Conservation (phyloP, 2,888 invertebrate genomes). For the Tricholauxania praeusta region DNA sequence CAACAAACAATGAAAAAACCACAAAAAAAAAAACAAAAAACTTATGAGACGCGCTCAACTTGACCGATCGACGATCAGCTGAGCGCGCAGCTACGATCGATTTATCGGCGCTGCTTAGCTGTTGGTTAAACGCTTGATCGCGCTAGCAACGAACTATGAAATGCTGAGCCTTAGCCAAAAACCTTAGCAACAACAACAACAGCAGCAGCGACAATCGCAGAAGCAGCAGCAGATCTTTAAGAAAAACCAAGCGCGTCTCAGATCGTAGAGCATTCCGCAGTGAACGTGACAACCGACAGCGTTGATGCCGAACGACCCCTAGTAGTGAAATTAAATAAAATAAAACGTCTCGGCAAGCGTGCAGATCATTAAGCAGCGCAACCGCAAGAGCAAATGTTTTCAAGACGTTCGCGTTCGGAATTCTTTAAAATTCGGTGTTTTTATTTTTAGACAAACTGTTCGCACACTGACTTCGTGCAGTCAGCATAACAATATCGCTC, state of each 20-base stretch:
- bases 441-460: slow-evolving; percentile 61
- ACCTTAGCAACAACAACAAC: slow-evolving; percentile 21
- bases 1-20: not conserved
- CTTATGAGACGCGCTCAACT: not conserved
- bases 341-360: slow-evolving; percentile 20
- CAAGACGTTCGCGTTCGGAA: slow-evolving; percentile 38
- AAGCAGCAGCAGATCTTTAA: slow-evolving; percentile 43
- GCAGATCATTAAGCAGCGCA: slow-evolving; percentile 37
- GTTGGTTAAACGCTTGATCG: not conserved
- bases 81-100: slow-evolving; percentile 32
- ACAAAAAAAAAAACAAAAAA: not conserved
- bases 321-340: slow-evolving; percentile 10
- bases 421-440: slow-evolving; percentile 59
- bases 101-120: slow-evolving; percentile 30
- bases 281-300: slow-evolving; percentile 43
- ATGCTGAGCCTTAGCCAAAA: not conserved
- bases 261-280: slow-evolving; percentile 41
- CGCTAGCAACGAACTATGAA: too few species aligned
- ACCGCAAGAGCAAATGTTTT: slow-evolving; percentile 26
- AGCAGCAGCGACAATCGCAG: slow-evolving; percentile 17
- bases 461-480: slow-evolving; percentile 57
- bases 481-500: slow-evolving; percentile 45
- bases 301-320: slow-evolving; percentile 18
- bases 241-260: slow-evolving; percentile 41
- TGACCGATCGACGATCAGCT: not conserved